Evolutionary conservation across 2,797 vertebrate species (phyloP).

Genomic region (Allenopithecus nigroviridis): DNA sequence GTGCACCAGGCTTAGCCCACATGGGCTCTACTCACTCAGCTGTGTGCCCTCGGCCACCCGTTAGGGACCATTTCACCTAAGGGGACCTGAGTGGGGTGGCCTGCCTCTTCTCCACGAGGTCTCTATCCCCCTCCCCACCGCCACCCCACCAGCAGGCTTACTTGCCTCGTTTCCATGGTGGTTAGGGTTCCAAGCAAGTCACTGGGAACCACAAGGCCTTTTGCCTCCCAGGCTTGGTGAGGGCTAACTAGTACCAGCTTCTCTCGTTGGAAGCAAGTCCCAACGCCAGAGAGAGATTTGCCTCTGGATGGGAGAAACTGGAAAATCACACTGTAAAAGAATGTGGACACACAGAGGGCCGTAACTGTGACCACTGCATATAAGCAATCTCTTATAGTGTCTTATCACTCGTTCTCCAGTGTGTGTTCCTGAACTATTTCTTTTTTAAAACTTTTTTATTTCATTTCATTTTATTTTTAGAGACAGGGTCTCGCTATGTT

Average conservation of each 20-base stretch:
- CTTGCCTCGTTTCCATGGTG: not conserved
- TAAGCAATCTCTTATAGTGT: not conserved
- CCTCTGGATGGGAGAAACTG: not conserved
- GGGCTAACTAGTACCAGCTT: not conserved
- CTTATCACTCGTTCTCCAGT: rapidly evolving
- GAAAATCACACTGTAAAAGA: not conserved
- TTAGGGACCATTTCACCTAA: not conserved
- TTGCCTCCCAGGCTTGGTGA: not conserved
- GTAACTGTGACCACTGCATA: not conserved
- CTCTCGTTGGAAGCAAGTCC: not conserved
- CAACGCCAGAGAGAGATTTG: not conserved
- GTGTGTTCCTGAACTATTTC: not conserved
- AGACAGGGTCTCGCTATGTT: no score
- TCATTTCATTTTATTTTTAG: no score
- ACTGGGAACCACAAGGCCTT: not conserved
- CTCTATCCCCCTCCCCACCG: rapidly evolving
- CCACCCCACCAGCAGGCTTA: not conserved
- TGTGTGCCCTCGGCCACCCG: not conserved
- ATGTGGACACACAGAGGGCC: not conserved
- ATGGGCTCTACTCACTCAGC: not conserved
- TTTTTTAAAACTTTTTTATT: not conserved
- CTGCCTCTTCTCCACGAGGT: rapidly evolving
- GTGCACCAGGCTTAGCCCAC: not conserved
- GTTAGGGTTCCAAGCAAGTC: not conserved
- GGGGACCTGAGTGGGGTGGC: not conserved